phyloP scores from a whole-genome alignment of 2,888 invertebrate genomes.

The Nephrocerus scutellatus region DNA sequence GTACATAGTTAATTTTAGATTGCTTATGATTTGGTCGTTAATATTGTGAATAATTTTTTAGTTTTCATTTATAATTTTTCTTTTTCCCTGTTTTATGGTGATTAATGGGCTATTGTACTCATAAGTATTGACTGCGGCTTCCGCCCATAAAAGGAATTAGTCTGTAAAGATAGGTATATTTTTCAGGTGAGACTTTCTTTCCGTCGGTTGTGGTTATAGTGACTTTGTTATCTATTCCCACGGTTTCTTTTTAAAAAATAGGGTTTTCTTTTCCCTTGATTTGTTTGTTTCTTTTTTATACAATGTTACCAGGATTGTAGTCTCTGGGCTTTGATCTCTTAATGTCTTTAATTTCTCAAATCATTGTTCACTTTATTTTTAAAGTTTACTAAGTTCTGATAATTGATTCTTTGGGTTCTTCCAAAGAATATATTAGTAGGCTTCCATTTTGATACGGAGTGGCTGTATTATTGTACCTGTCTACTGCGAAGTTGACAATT shows the following conservation, averaged over 20 bases:
- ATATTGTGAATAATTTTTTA: conserved; percentile 23
- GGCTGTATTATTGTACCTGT: conserved; percentile 15
- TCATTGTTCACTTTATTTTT: conserved; percentile 13
- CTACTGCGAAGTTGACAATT: conserved; percentile 12
- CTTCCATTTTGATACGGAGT: conserved; percentile 14
- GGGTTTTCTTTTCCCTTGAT: too few species aligned
- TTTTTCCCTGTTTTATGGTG: conserved; percentile 12
- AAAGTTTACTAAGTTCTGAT: too few species aligned
- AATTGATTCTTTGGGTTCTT: too few species aligned
- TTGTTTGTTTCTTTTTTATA: conserved; percentile 11
- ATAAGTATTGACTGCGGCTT: conserved; percentile 11
- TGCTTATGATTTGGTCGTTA: too few species aligned
- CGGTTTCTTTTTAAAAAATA: too few species aligned
- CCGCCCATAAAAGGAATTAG: conserved; percentile 1
- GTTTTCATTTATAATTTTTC: conserved; percentile 15
- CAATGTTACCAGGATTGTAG: conserved; percentile 9
- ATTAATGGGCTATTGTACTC: too few species aligned
- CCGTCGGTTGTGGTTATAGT: too few species aligned
- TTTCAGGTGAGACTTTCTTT: conserved; percentile 8
- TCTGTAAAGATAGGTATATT: conserved; percentile 7
- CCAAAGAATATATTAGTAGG: conserved; percentile 19
- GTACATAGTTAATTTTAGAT: too few species aligned
- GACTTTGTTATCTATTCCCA: too few species aligned
- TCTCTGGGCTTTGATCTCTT: conserved; percentile 9
- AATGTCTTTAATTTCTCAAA: conserved; percentile 9